Conservation (phyloP, 2,113 vertebrate genomes). For the Collichthys lucidus region DNA sequence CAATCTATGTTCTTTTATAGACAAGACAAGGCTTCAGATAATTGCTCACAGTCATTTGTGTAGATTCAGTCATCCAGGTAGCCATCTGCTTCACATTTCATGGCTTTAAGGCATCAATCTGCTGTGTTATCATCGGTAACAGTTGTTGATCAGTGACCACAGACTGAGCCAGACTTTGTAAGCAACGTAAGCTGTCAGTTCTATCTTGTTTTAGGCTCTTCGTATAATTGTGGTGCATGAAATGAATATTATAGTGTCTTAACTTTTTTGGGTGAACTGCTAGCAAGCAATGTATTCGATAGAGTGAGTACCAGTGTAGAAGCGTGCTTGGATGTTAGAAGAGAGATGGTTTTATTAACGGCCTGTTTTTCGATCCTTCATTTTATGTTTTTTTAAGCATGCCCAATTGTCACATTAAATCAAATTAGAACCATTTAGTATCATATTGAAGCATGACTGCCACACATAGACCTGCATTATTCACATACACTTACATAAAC, state of each 20-base stretch:
- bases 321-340: background rate
- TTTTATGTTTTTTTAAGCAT: conserved; percentile 18
- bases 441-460: conserved; percentile 16
- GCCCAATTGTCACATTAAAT: conserved; percentile 25
- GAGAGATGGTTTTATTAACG: background rate
- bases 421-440: conserved; percentile 34
- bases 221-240: no score
- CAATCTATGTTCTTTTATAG: conserved; percentile 29
- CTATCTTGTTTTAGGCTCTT: background rate
- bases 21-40: conserved; percentile 17
- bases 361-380: background rate
- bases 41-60: conserved; percentile 30
- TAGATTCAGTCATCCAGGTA: conserved; percentile 42
- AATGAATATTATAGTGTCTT: no score
- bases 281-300: background rate
- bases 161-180: background rate
- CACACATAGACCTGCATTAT: background rate
- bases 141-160: conserved; percentile 34
- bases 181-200: background rate
- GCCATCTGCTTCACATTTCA: conserved; percentile 46
- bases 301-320: background rate
- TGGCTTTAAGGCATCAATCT: conserved; percentile 54
- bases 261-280: background rate
- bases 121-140: conserved; percentile 30
- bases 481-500: background rate